Evolutionary conservation across 2,888 invertebrate genomes (phyloP).

Genomic region (Apoderus coryli): DNA sequence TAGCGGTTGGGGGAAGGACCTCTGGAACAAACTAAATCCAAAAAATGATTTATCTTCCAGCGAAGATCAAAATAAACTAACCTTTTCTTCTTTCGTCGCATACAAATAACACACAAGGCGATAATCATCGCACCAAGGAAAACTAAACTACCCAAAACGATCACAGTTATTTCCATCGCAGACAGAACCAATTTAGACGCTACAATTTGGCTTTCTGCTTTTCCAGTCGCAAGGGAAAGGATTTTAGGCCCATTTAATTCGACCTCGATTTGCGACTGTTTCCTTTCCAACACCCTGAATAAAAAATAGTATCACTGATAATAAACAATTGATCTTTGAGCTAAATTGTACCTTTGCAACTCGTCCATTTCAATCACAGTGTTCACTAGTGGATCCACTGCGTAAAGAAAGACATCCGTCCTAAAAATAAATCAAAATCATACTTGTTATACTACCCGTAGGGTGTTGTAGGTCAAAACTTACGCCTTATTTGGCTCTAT

Average conservation of each 20-base stretch:
- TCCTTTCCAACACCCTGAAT: conserved; percentile 45
- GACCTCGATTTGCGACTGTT: conserved; percentile 45
- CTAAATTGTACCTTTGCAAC: conserved; percentile 64
- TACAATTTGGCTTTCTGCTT: conserved; percentile 28
- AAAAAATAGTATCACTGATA: conserved; percentile 1
- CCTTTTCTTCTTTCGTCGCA: conserved; percentile 44
- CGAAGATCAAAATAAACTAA: no score
- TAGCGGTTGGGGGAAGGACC: conserved; percentile 26
- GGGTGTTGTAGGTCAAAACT: no score
- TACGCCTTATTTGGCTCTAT: conserved; percentile 52
- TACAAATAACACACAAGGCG: conserved; percentile 62
- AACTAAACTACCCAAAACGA: conserved; percentile 66
- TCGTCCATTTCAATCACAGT: conserved; percentile 68
- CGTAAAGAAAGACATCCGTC: conserved; percentile 75
- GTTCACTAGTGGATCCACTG: conserved; percentile 68
- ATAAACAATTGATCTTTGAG: no score
- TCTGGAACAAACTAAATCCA: conserved; percentile 24
- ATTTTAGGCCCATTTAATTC: conserved; percentile 49
- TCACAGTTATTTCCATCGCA: conserved; percentile 65
- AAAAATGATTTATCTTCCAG: no score
- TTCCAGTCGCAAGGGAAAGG: conserved; percentile 43
- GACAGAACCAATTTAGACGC: conserved; percentile 38
- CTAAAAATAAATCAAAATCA: conserved; percentile 35
- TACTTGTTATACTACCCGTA: no score
- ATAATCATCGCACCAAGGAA: conserved; percentile 69